Conservation (phyloP, 2,113 vertebrate species). For the Tyto alba region DNA sequence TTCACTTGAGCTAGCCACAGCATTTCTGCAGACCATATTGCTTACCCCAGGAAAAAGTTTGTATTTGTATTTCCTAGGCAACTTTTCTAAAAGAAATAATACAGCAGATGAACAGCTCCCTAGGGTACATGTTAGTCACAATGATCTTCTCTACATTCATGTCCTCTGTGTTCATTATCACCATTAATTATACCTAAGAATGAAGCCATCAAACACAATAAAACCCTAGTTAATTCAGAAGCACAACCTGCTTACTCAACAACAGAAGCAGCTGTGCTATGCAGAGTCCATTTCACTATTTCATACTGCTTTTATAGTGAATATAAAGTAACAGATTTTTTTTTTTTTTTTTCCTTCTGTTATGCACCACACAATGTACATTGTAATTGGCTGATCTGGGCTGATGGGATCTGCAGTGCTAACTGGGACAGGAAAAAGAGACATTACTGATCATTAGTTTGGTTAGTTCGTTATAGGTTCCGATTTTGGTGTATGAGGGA, state of each 20-base stretch:
- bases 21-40: neutral
- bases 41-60: neutral
- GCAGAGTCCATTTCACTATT: neutral
- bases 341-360: neutral
- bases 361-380: neutral
- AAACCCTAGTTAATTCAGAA: neutral
- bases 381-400: neutral
- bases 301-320: neutral
- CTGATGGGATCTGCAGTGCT: neutral
- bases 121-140: neutral
- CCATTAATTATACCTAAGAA: neutral
- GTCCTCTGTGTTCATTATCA: neutral
- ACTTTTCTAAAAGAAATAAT: neutral
- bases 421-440: neutral
- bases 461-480: neutral
- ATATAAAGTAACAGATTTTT: neutral
- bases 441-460: neutral
- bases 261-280: neutral
- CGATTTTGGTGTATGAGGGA: neutral
- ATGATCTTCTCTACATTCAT: neutral
- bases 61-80: neutral
- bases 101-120: neutral
- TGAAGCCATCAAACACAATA: neutral
- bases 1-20: neutral
- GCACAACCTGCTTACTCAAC: neutral